phyloP scores from a whole-genome alignment of 1,140 invertebrate species.

The Cotesia vestalis region DNA sequence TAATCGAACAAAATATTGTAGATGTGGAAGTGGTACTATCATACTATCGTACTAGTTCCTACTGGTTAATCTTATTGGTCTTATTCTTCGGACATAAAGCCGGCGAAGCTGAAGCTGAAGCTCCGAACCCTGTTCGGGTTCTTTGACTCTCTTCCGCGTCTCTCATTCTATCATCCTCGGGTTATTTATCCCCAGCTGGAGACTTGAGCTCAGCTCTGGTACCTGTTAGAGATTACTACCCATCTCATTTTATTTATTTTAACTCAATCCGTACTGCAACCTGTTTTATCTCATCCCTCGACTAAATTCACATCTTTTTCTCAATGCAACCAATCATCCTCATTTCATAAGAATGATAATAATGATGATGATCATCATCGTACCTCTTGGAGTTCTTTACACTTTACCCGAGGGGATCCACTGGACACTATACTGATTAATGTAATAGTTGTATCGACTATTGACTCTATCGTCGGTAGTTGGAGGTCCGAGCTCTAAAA shows the following conservation, averaged over 20 bases:
- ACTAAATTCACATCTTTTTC: slow-evolving; percentile 1
- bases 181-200: slow-evolving; percentile 1
- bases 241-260: slow-evolving; percentile 31
- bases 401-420: no score
- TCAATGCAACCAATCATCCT: background rate
- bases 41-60: slow-evolving; percentile 42
- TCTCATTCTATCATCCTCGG: slow-evolving; percentile 31
- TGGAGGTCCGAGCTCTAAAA: slow-evolving; percentile 41
- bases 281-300: slow-evolving; percentile 20
- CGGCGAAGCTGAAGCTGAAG: slow-evolving; percentile 42
- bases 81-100: slow-evolving; percentile 10
- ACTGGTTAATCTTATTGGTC: slow-evolving; percentile 9
- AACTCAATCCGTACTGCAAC: slow-evolving; percentile 24
- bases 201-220: slow-evolving; percentile 6
- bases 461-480: background rate
- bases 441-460: slow-evolving; percentile 11
- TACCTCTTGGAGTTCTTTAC: no score
- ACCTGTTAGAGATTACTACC: slow-evolving; percentile 31
- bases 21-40: slow-evolving; percentile 49
- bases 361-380: no score
- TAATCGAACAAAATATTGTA: slow-evolving; percentile 64
- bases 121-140: slow-evolving; percentile 55
- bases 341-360: no score
- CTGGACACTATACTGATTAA: no score
- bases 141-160: slow-evolving; percentile 30